A percentile compares a stretch with the other conserved stretches of the same genome.
phyloP scores from a whole-genome alignment of 2,113 vertebrate genomes.

The Raja brachyura region DNA sequence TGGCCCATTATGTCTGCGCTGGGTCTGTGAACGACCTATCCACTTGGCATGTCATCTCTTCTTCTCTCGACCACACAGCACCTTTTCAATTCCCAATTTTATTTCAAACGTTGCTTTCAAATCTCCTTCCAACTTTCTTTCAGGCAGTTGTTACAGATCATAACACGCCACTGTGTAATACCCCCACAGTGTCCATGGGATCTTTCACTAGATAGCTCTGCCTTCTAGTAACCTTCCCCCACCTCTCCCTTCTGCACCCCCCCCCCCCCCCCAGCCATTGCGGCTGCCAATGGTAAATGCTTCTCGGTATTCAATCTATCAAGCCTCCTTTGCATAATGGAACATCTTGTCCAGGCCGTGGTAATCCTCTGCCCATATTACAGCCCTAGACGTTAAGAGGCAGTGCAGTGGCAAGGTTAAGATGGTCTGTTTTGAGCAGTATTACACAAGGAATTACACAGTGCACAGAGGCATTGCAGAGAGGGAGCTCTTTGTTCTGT shows the following conservation, averaged over 20 bases:
- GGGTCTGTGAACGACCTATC: neutral
- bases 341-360: neutral
- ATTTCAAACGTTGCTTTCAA: neutral
- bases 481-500: constrained; percentile 67
- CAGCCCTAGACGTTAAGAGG: neutral
- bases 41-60: neutral
- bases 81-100: neutral
- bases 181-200: too few relatives aligned
- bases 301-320: neutral
- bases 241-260: too few relatives aligned
- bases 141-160: neutral
- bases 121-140: neutral
- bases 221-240: too few relatives aligned
- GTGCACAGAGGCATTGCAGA: neutral
- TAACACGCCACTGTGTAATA: neutral
- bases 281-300: neutral
- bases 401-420: neutral
- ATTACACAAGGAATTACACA: constrained; percentile 23
- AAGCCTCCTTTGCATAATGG: neutral
- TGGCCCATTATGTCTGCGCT: neutral
- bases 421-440: constrained; percentile 30
- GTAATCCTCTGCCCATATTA: neutral
- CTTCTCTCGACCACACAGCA: neutral
- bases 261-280: too few relatives aligned
- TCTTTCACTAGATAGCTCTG: too few relatives aligned